A percentile compares a stretch with the other conserved stretches of the same genome.
Evolutionary conservation across 2,888 invertebrate genomes (phyloP).

Genomic region (Xanthorhoe spadicearia): DNA sequence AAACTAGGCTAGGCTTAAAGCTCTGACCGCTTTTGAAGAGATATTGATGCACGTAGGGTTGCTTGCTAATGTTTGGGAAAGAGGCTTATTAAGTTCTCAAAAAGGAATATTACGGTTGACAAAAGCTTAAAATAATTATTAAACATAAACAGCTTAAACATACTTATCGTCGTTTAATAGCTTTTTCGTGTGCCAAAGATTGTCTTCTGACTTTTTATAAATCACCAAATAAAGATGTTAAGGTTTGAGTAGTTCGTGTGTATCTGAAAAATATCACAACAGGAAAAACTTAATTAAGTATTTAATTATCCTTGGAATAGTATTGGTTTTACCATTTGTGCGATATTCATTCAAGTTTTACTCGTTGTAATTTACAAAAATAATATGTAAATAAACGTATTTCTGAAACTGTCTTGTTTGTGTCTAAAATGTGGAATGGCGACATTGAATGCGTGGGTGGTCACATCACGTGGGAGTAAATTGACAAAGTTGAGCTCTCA

Average conservation of each 20-base stretch:
- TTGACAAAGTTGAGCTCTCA: conserved; percentile 11
- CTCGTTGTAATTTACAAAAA: not conserved
- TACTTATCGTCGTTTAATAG: not conserved
- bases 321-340: not conserved
- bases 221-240: no score
- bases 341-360: conserved; percentile 7
- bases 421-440: conserved; percentile 1
- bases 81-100: not conserved
- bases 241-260: no score
- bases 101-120: not conserved
- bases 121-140: not conserved
- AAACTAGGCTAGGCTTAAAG: not conserved
- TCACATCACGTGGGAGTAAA: conserved; percentile 12
- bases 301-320: no score
- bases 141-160: not conserved
- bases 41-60: not conserved
- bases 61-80: not conserved
- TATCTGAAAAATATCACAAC: no score
- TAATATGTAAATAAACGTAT: not conserved
- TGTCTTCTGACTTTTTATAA: no score
- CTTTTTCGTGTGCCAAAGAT: no score
- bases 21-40: not conserved
- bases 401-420: not conserved
- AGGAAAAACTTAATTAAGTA: no score
- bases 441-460: conserved; percentile 17